A percentile compares a stretch with the other conserved stretches of the same genome.
These are phyloP conservation scores for Adrianichthys oophorus DNA, from an alignment of 2,797 vertebrate species.

Conservation along the genomic window DNA sequence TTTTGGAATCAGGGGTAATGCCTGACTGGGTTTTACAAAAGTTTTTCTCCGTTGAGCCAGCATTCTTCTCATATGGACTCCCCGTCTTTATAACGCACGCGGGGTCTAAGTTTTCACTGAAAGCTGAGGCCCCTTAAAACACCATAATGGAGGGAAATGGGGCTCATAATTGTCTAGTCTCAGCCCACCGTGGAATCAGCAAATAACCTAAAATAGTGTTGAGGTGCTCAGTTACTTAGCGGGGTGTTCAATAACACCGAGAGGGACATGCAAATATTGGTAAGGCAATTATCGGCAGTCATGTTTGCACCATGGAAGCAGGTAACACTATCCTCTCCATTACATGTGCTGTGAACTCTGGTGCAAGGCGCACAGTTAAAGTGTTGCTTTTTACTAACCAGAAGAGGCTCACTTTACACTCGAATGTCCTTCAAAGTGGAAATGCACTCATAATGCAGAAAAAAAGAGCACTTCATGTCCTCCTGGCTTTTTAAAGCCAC, in stretches of 20 bases:
- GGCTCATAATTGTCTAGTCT: slow-evolving; percentile 73
- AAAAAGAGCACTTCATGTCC: slow-evolving; percentile 59
- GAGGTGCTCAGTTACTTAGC: slow-evolving; percentile 70
- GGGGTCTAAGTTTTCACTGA: slow-evolving; percentile 40
- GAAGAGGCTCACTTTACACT: slow-evolving; percentile 73
- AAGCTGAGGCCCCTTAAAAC: slow-evolving; percentile 57
- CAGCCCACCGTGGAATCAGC: slow-evolving; percentile 64
- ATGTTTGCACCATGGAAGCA: slow-evolving; percentile 76
- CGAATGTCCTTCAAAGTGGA: slow-evolving; percentile 63
- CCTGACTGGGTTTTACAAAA: slow-evolving; percentile 7
- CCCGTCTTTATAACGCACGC: slow-evolving; percentile 11
- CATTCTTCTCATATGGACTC: slow-evolving; percentile 8
- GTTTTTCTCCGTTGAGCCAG: slow-evolving; percentile 11
- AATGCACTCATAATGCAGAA: slow-evolving; percentile 67
- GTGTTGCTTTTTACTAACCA: slow-evolving; percentile 67
- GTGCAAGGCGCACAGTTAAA: slow-evolving; percentile 61
- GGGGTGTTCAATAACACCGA: slow-evolving; percentile 77
- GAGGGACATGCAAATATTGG: slow-evolving; percentile 83
- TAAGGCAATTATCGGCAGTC: slow-evolving; percentile 77
- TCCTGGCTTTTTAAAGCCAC: slow-evolving; percentile 53
- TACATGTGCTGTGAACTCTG: slow-evolving; percentile 71
- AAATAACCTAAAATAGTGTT: slow-evolving; percentile 78
- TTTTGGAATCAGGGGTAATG: not conserved
- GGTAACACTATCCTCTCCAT: slow-evolving; percentile 80
- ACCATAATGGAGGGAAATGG: slow-evolving; percentile 71